Evolutionary conservation across 1,140 invertebrate genomes (phyloP).

Genomic region (Hermetia illucens): DNA sequence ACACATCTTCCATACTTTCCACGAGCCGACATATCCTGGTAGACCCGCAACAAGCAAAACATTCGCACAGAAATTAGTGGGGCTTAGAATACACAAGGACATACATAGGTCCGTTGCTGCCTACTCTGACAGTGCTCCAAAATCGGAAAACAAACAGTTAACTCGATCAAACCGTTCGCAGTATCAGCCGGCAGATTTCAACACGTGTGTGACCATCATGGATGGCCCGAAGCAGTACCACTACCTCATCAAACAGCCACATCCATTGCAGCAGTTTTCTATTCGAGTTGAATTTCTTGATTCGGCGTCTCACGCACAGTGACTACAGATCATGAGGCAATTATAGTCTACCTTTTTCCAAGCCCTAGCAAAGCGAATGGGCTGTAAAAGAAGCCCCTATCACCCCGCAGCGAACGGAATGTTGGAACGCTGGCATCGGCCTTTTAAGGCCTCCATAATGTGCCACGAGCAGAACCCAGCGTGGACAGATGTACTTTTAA

Average conservation of each 20-base stretch:
- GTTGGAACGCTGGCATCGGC: slow-evolving; percentile 19
- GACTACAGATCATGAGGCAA: slow-evolving; percentile 26
- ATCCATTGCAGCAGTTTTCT: slow-evolving; percentile 12
- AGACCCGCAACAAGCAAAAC: no score
- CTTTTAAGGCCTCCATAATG: slow-evolving; percentile 16
- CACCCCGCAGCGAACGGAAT: slow-evolving; percentile 22
- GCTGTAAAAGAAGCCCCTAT: slow-evolving; percentile 18
- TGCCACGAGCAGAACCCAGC: no score
- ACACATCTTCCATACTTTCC: no score
- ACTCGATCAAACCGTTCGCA: slow-evolving; percentile 27
- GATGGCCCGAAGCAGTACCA: slow-evolving; percentile 29
- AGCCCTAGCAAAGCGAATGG: slow-evolving; percentile 6
- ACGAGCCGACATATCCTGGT: no score
- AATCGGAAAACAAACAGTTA: no score
- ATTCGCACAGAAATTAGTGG: no score
- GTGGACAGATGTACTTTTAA: no score
- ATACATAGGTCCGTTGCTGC: no score
- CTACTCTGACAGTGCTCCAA: no score
- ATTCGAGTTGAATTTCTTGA: slow-evolving; percentile 20
- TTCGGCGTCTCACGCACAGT: slow-evolving; percentile 18
- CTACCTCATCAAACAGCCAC: slow-evolving; percentile 14
- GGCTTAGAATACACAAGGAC: no score
- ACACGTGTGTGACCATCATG: slow-evolving; percentile 28
- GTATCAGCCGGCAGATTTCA: slow-evolving; percentile 12
- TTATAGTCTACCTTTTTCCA: slow-evolving; percentile 20